Evolutionary conservation across 1,140 invertebrate species (phyloP), one percentile per base, ranked within the genome.

Genomic region (Diploscapter pachys): DNA sequence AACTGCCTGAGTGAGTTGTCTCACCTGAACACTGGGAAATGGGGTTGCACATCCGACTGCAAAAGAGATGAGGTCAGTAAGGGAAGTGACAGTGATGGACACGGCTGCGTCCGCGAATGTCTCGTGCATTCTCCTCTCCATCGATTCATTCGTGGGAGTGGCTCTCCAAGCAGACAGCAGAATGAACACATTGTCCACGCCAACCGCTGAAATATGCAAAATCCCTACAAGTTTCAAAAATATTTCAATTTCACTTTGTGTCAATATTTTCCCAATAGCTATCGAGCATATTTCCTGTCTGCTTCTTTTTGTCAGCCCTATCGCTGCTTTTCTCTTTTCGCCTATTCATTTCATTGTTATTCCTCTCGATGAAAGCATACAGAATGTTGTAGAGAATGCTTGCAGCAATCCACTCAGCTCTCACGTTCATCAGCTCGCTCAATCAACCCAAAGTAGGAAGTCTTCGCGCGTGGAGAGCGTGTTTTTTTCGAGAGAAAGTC

Each of bases 1-100:
- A 11, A 11, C 13, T 13, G 51, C 6, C 63, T 6, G 6, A 48
- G 31, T 64, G 5, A 64, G n/a, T 9, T 6, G 5, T 75, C 68
- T 56, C 86, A 86, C 85, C 77, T 31, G 85, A 64, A 98, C 93
- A 31, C 74, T 78, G 48, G 83, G 82, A 61, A 84, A 85, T 11
- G 83, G 81, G 8, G 93, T 95, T 78, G 94, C 91, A 79, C 95
- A 93, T 11, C 96, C 95, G 71, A 98, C 95, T 86, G 92, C 93
- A 87, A 98, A 96, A n/a, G 93, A 95, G 76, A 97, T 90, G 88
- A 96, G 92, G 86, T 98, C 94, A 0, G 95, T 98, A n/a, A 98
- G 88, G 0, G 95, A 96, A 0, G 96, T 98, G 75, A 98, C 96
- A 51, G 95, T 98, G 72, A 98, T 96, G 4, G 94, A 96, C 6